Evolutionary conservation across 1,140 invertebrate genomes (phyloP), one percentile per base, ranked within the genome.

Genomic region (Charaxes varanes): DNA sequence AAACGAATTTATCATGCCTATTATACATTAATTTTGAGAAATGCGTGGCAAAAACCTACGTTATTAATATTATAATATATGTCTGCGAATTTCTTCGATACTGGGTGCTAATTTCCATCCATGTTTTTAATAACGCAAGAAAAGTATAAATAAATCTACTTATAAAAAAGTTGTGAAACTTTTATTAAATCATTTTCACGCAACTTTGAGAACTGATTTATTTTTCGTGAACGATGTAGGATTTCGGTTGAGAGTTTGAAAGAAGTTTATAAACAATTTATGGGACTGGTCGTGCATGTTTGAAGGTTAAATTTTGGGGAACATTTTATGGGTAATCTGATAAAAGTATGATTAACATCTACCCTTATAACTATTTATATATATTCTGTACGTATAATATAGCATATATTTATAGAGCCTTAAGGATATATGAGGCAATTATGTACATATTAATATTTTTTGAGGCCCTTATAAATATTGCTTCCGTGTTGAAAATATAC

Each of bases 131-230:
- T n/a, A n/a, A 28, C 19, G 32, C 13, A 23, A 11, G 18, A 31
- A 44, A 42, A 31, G 13, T 23, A 44, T 44, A 44, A 44, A 44
- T 44, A 44, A 43, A 11, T 13, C 26, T 23, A 14, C 19, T 11
- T 28, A 31, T 3, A 21, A 44, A 44, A 36, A 22, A 23, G 15
- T 44, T 16, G 21, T 27, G n/a, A 22, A 19, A 44, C 5, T 44
- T 36, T 44, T 36, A 44, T 44, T 36, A 28, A 44, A 44, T 44
- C 24, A 44, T 44, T 36, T 33, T 18, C 35, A 30, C 23, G 18
- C 18, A 36, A 44, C 17, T 44, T 44, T 16, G 18, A 6, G 13
- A 44, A 31, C 33, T 21, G 41, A 17, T 44, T 44, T 44, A 44
- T 23, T 43, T 43, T 30, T 19, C 13, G 33, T 43, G 30, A 43